phyloP scores from a whole-genome alignment of 2,797 vertebrate genomes.

The Lepidocolaptes lacrymiger region DNA sequence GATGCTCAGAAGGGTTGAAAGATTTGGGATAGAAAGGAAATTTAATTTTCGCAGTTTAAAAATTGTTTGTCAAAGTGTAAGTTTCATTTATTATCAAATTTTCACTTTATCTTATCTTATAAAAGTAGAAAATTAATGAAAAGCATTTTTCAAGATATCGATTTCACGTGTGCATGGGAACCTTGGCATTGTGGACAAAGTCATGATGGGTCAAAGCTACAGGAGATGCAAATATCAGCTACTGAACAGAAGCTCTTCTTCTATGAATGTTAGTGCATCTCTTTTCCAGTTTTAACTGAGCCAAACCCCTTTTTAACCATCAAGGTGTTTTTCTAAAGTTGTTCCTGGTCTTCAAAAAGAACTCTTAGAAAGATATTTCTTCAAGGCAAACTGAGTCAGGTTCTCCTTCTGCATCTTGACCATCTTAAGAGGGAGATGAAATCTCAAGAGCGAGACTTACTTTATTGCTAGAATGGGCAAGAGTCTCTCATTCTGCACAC shows the following conservation, averaged over 20 bases:
- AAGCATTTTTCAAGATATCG: neutral
- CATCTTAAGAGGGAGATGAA: neutral
- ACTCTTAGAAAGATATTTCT: neutral
- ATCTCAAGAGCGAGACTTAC: neutral
- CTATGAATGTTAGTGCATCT: neutral
- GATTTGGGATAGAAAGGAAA: neutral
- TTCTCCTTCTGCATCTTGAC: neutral
- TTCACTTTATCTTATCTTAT: neutral
- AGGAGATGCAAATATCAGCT: neutral
- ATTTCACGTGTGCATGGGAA: neutral
- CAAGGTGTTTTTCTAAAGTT: neutral
- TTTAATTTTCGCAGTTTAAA: neutral
- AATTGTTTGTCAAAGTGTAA: fast-evolving
- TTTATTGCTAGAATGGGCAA: neutral
- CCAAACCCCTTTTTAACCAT: neutral
- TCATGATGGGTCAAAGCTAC: neutral
- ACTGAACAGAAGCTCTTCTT: neutral
- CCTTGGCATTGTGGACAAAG: neutral
- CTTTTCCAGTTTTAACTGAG: neutral
- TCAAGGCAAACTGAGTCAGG: neutral
- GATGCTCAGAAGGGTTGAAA: neutral
- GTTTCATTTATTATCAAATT: neutral
- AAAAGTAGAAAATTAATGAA: neutral
- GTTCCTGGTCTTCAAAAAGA: neutral
- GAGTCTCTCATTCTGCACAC: neutral